Conservation (phyloP, 2,113 vertebrate genomes). For the Hiodon tergisus region DNA sequence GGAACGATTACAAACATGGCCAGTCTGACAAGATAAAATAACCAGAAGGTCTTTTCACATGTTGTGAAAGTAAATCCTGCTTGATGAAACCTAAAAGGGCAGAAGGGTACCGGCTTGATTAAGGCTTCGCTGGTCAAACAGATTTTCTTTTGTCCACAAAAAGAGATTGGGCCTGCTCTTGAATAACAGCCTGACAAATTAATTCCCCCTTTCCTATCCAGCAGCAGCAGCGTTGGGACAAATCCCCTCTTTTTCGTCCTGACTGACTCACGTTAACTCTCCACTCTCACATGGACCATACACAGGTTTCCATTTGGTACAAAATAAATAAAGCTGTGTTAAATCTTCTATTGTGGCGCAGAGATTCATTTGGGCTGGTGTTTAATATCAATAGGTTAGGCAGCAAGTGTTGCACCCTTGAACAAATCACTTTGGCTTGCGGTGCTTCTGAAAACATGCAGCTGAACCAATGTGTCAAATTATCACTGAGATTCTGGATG, state of each 20-base stretch:
- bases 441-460: no score
- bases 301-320: neutral
- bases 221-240: neutral
- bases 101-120: neutral
- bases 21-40: no score
- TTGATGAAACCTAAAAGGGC: neutral
- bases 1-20: no score
- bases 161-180: neutral
- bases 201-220: neutral
- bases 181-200: neutral
- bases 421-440: no score
- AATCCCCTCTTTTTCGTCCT: neutral
- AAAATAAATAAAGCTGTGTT: neutral
- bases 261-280: neutral
- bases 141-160: constrained; percentile 1
- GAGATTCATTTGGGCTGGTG: no score
- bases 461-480: no score
- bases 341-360: no score
- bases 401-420: no score
- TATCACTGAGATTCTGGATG: no score
- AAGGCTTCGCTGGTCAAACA: neutral
- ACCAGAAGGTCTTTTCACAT: neutral
- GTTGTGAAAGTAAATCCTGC: neutral
- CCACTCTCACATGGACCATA: neutral
- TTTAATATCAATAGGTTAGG: no score